Base-by-base conservation (phyloP, 2,797 vertebrate species). In the Tenualosa thibaudeaui region DNA sequence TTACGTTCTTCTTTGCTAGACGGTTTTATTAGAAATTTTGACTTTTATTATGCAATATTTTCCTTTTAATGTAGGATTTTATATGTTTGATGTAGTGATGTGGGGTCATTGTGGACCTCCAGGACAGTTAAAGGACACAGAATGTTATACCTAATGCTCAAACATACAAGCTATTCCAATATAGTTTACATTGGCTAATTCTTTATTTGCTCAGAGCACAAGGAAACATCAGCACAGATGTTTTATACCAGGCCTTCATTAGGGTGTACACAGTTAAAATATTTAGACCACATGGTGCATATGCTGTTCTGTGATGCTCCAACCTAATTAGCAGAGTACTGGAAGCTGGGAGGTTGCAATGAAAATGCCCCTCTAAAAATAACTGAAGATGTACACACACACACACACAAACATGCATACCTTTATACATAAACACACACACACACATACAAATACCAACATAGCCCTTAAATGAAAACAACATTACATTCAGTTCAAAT, bases 1-100 rank as follows among this genome's bases (percentile, higher is more conserved):
- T 81, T 85, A 62, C 37, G 51, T 22, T 40, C 89, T 84, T 86
- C 85, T 71, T 85, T 86, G 90, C 82, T 90, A 87, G 89, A 85
- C 90, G 31, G 50, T 86, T 71, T 88, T 83, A 86, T 78, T 78
- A 46, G 71, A 78, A 78, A 78, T 78, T 78, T 40, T 78, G 37
- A 43, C 40, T 78, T 78, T 78, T 78, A 78, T 78, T 78, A 46
- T 78, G 40, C 71, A 78, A 46, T 78, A 7, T 43, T 46, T 78
- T 17, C 71, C 43, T 17, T 78, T 78, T 19, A 78, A 78, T 78
- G 40, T 46, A 78, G 37, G 6, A 17, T 78, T 78, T 78, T 78
- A 78, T 78, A 46, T 19, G 43, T 78, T 37, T 46, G 71, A 78
- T 46, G 71, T 22, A 78, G 71, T 78, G 40, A 78, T 46, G 22